Percentiles rank a stretch among this genome's conserved stretches.
Conservation (phyloP, 2,797 vertebrate species). For the Tangara arthus region DNA sequence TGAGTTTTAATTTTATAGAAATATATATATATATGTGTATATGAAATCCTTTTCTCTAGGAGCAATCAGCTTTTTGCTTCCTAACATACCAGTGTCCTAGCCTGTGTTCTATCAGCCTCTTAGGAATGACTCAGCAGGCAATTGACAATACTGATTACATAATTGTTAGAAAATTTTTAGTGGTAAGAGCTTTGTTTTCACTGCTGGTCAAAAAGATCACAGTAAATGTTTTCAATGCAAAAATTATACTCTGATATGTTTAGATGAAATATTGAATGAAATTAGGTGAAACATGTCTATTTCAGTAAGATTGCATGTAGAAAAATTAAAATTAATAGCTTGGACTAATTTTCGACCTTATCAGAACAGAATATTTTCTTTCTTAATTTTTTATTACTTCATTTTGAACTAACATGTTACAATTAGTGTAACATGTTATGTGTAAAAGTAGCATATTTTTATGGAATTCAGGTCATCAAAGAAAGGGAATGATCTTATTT, state of each 20-base stretch:
- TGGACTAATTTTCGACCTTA: background rate
- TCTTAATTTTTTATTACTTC: background rate
- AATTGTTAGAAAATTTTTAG: background rate
- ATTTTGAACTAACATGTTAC: background rate
- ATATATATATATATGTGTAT: rapidly evolving
- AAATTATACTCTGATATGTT: background rate
- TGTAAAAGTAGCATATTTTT: background rate
- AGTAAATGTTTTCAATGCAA: background rate
- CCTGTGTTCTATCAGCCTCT: background rate
- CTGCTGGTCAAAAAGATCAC: background rate
- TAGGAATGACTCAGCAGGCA: background rate
- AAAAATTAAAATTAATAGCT: background rate
- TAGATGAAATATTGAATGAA: background rate
- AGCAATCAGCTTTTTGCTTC: background rate
- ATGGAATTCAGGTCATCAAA: background rate
- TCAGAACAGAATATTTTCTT: background rate
- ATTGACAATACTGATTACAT: background rate
- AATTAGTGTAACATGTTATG: background rate
- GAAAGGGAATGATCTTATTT: background rate
- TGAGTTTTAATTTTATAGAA: background rate
- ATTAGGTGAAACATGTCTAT: background rate
- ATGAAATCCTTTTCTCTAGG: background rate
- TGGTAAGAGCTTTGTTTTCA: background rate
- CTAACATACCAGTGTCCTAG: background rate
- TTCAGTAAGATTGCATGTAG: background rate